Base-by-base conservation (phyloP, 2,113 vertebrate genomes). In the Crotalus helleri region DNA sequence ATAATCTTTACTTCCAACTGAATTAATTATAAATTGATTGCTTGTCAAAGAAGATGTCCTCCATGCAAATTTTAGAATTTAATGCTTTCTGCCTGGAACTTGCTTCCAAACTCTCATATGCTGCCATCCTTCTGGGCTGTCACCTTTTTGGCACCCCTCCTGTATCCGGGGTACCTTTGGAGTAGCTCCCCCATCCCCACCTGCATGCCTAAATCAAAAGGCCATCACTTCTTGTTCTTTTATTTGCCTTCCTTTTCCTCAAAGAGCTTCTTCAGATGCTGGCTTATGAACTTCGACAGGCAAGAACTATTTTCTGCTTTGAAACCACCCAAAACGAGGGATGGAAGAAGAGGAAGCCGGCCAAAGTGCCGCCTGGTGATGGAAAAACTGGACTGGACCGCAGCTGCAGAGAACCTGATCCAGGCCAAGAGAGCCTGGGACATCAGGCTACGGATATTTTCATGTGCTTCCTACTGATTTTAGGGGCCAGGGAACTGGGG, bases 21-120 rank as follows among this genome's bases (percentile, higher is more conserved):
- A 69, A 96, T 94, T 93, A 93, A 0, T 15, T 96, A 94, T 92
- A 93, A 17, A 44, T 0, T 92, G 93, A 95, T 92, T 95, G 97
- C 96, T 94, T 94, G 95, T 97, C 94, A 95, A 93, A 46, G 91
- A 94, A 91, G 87, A 81, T 93, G 93, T 96, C 91, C 49, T 24
- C 87, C 89, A 0, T 89, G 91, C 93, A 92, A 90, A 74, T 86
- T 91, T 39, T 95, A 46, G 74, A 26, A 58, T 85, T 49, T 46
- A 26, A 86, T 29, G 95, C 6, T 51, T 59, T 90, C 7, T 17
- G 46, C 57, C 44, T 53, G 39, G 9, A 57, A 49, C 39, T 49
- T 23, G 4, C 81, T 39, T 33, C 53, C 15, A 55, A 74, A 81
- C 29, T 54, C 54, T 8, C 1, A 29, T 26, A 7, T 8, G 8